Conservation (phyloP, 2,113 vertebrate species). For the Balaeniceps rex region DNA sequence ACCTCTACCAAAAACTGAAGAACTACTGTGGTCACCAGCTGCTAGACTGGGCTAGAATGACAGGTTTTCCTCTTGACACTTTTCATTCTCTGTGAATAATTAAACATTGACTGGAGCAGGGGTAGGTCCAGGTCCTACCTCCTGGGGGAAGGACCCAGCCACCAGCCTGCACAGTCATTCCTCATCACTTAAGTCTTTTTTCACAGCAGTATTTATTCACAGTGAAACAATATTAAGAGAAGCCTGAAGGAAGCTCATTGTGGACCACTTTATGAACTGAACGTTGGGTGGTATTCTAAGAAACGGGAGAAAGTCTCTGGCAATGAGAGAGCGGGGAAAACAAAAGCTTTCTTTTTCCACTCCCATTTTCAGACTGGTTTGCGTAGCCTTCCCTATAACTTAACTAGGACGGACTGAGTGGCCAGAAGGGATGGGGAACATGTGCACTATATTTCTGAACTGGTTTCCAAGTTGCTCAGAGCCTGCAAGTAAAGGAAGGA, state of each 20-base stretch:
- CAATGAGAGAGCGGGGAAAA: not conserved
- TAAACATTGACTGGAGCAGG: not conserved
- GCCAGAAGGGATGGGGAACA: not conserved
- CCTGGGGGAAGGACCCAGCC: not conserved
- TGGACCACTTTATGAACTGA: not conserved
- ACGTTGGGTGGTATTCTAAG: not conserved
- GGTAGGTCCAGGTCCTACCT: not conserved
- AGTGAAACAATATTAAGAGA: not conserved
- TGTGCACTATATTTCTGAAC: not conserved
- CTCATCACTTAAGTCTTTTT: not conserved
- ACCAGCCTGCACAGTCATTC: not conserved
- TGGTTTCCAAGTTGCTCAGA: not conserved
- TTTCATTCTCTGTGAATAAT: not conserved
- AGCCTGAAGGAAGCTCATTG: not conserved
- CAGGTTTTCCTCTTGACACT: not conserved
- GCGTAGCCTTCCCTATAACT: not conserved
- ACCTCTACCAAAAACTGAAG: not conserved
- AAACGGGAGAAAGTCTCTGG: constrained; percentile 2
- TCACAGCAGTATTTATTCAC: not conserved
- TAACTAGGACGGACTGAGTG: not conserved
- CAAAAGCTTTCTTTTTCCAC: not conserved
- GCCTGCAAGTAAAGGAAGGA: not conserved
- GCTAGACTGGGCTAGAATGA: not conserved
- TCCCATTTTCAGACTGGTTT: constrained; percentile 6
- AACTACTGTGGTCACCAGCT: not conserved